Percentiles rank a stretch among this genome's conserved stretches.
Conservation (phyloP, 2,113 vertebrate species). For the Caloenas nicobarica region DNA sequence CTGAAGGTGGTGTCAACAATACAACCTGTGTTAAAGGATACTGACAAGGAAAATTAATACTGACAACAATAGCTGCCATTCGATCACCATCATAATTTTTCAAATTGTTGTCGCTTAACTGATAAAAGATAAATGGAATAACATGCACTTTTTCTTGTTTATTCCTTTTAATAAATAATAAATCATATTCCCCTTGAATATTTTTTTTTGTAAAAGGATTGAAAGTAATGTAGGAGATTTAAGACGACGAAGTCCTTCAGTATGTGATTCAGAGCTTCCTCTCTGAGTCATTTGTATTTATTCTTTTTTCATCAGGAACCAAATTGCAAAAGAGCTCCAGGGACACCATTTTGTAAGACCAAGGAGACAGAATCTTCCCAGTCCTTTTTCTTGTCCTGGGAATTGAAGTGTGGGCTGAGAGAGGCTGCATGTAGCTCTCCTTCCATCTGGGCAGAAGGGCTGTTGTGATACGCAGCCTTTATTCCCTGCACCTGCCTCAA, state of each 20-base stretch:
- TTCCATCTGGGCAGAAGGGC: slow-evolving; percentile 1
- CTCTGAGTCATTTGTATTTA: neutral
- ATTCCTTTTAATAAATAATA: neutral
- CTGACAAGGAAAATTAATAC: neutral
- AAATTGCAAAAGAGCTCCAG: neutral
- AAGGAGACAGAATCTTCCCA: neutral
- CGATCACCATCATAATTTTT: neutral
- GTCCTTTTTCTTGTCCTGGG: neutral
- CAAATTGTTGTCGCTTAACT: neutral
- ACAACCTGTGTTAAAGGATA: neutral
- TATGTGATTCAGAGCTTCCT: neutral
- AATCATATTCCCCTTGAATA: neutral
- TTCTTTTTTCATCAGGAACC: neutral
- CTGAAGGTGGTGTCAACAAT: neutral
- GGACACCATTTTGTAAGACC: neutral
- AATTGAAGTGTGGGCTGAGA: neutral
- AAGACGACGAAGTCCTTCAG: neutral
- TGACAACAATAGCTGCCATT: neutral
- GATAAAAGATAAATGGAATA: neutral
- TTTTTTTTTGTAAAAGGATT: neutral
- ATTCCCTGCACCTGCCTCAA: neutral
- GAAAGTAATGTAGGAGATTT: neutral
- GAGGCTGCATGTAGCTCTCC: neutral
- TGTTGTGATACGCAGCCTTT: neutral
- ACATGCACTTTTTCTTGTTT: neutral